These are phyloP conservation scores for Orchesella cincta DNA, from an alignment of 1,140 invertebrate species.

Conservation along the genomic window DNA sequence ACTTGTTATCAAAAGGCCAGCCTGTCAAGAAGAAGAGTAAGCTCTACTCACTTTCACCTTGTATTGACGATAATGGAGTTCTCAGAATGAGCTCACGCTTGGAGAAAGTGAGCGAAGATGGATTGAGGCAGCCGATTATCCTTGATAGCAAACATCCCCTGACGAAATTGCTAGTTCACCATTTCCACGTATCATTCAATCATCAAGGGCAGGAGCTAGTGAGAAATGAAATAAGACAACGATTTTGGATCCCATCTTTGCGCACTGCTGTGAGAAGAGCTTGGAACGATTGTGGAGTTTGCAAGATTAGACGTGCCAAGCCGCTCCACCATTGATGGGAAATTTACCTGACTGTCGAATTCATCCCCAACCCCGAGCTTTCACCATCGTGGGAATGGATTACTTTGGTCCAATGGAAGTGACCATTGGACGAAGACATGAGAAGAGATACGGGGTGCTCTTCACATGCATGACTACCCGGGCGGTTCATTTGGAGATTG, in stretches of 20 bases:
- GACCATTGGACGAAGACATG: conserved; percentile 36
- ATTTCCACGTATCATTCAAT: not conserved
- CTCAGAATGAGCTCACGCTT: conserved; percentile 1
- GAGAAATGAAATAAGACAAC: not conserved
- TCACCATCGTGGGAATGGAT: conserved; percentile 42
- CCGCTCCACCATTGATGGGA: conserved; percentile 34
- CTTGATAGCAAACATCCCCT: not conserved
- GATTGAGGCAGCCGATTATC: not conserved
- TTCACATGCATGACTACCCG: conserved; percentile 44
- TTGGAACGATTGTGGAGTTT: conserved; percentile 28
- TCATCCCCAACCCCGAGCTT: conserved; percentile 40
- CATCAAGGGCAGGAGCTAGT: not conserved
- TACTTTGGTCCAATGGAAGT: conserved; percentile 50
- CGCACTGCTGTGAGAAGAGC: not conserved
- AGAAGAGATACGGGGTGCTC: conserved; percentile 32
- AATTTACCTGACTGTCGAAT: conserved; percentile 42
- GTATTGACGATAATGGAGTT: not conserved
- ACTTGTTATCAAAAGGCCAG: not conserved
- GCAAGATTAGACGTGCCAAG: conserved; percentile 24
- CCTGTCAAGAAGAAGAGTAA: not conserved
- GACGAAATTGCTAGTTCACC: not conserved
- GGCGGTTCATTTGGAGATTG: conserved; percentile 49
- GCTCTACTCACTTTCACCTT: not conserved
- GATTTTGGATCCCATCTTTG: not conserved
- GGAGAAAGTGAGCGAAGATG: not conserved